These are phyloP conservation scores for Sphyrna mokarran DNA, from an alignment of 2,113 vertebrate species.

Conservation along the genomic window DNA sequence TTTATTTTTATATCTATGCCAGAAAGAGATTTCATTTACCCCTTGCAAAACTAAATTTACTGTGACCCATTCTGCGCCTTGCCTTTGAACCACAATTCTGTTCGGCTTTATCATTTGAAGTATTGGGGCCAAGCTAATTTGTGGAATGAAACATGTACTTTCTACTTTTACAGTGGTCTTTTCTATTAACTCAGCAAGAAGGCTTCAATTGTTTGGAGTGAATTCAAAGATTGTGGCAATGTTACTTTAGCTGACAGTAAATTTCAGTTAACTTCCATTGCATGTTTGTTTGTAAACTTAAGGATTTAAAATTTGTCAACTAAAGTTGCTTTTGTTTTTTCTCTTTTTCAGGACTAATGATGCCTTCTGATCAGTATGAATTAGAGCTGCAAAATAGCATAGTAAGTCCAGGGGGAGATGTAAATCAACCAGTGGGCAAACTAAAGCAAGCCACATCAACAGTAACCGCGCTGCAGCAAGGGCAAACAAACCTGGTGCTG, in stretches of 20 bases:
- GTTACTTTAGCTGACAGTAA: not conserved
- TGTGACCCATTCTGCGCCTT: not conserved
- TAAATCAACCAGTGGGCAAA: slow-evolving; percentile 54
- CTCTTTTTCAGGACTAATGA: slow-evolving; percentile 62
- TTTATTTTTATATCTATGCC: not conserved
- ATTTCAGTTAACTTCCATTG: not conserved
- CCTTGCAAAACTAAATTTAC: not conserved
- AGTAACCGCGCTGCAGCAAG: slow-evolving; percentile 60
- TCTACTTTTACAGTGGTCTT: not conserved
- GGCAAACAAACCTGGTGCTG: slow-evolving; percentile 58
- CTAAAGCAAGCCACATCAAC: slow-evolving; percentile 61
- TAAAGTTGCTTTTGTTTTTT: not conserved
- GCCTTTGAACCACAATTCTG: not conserved
- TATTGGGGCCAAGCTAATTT: not conserved
- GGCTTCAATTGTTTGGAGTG: not conserved
- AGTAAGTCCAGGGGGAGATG: slow-evolving; percentile 52
- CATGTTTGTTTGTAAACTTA: slow-evolving; percentile 1
- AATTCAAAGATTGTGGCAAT: not conserved
- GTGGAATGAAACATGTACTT: not conserved
- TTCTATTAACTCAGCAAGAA: not conserved
- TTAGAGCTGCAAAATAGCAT: slow-evolving; percentile 78
- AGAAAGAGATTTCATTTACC: not conserved
- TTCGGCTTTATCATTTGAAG: not conserved
- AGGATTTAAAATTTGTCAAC: not conserved
- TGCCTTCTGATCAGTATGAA: slow-evolving; percentile 87